Percentiles rank a stretch among this genome's conserved stretches.
phyloP scores from a whole-genome alignment of 2,888 invertebrate genomes.

The Steinernema carpocapsae region DNA sequence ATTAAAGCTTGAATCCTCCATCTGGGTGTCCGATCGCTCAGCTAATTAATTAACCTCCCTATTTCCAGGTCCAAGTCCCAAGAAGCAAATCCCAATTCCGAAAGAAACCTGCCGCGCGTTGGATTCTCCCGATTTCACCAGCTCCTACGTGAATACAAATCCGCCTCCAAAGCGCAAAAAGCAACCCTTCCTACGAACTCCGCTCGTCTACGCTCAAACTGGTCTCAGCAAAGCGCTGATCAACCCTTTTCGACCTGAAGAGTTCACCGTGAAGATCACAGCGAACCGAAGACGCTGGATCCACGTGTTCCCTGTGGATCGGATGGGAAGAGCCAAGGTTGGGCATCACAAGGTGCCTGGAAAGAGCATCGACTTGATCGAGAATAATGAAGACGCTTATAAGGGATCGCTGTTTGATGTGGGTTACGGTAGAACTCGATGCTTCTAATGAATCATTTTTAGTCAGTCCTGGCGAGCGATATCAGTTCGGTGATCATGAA shows the following conservation, averaged over 20 bases:
- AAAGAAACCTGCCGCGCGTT: neutral
- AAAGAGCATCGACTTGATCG: constrained; percentile 41
- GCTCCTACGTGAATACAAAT: neutral
- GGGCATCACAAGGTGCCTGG: constrained; percentile 68
- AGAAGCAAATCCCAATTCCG: neutral
- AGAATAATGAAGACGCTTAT: constrained; percentile 44
- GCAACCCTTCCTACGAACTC: neutral
- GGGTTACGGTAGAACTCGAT: neutral
- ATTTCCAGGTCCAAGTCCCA: too few relatives aligned
- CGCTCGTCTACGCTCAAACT: neutral
- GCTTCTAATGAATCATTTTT: neutral
- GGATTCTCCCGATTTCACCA: neutral
- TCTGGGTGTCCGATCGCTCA: too few relatives aligned
- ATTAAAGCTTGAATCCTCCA: too few relatives aligned
- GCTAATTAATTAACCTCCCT: too few relatives aligned
- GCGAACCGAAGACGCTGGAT: constrained; percentile 80
- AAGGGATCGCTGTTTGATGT: neutral
- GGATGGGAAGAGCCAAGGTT: constrained; percentile 64
- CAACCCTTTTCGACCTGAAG: constrained; percentile 97
- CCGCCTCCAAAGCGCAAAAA: neutral
- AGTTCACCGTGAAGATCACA: constrained; percentile 75
- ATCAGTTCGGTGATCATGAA: neutral
- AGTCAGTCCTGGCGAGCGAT: neutral
- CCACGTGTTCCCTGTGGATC: constrained; percentile 86
- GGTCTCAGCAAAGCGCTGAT: constrained; percentile 76